Evolutionary conservation across 1,140 invertebrate species (phyloP).

Genomic region (Drosophila ohnishii): DNA sequence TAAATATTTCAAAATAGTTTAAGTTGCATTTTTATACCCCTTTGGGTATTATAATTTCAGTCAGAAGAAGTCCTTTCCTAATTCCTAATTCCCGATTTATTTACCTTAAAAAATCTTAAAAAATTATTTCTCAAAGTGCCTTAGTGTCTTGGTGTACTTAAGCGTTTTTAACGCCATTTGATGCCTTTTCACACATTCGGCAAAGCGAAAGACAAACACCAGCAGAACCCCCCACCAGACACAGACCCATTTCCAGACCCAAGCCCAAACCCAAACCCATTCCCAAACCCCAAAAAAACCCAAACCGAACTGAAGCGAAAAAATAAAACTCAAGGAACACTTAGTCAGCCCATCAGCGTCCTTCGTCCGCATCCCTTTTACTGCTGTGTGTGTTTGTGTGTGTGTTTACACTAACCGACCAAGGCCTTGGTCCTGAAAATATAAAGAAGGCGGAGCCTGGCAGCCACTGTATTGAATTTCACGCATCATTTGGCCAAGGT

Average conservation of each 20-base stretch:
- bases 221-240: conserved; percentile 20
- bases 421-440: conserved; percentile 24
- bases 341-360: conserved; percentile 56
- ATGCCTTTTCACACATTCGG: conserved; percentile 78
- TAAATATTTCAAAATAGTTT: not conserved
- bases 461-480: conserved; percentile 75
- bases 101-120: no score
- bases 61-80: no score
- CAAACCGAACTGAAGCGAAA: conserved; percentile 31
- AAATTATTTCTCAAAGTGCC: conserved; percentile 17
- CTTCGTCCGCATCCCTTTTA: conserved; percentile 34
- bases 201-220: conserved; percentile 67
- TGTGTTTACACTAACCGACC: conserved; percentile 41
- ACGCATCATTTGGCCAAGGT: conserved; percentile 77
- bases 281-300: conserved; percentile 5
- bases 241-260: not conserved
- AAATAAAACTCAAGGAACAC: conserved; percentile 72
- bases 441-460: conserved; percentile 4
- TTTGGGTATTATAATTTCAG: no score
- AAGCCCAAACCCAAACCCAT: not conserved
- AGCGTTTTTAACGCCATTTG: conserved; percentile 80
- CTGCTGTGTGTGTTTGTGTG: conserved; percentile 5
- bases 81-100: not conserved
- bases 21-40: no score
- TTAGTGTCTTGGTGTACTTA: conserved; percentile 61